Evolutionary conservation across 2,797 vertebrate genomes (phyloP).

Genomic region (Cryptoprocta ferox): DNA sequence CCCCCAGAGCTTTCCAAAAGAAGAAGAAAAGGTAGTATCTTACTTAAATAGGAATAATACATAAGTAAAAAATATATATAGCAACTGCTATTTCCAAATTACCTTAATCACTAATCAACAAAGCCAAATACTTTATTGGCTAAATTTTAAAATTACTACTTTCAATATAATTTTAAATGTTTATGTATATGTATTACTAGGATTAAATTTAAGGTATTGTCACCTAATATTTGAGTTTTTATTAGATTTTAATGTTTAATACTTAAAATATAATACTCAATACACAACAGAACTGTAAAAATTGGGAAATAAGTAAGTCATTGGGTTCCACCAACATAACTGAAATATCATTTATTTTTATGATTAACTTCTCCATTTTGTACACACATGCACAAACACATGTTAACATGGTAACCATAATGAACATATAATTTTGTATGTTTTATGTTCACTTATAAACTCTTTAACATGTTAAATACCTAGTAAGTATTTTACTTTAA

Average conservation of each 20-base stretch:
- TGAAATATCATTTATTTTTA: not conserved
- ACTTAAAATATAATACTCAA: not conserved
- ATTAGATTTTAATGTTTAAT: not conserved
- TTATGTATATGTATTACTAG: not conserved
- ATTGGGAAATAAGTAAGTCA: not conserved
- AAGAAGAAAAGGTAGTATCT: not conserved
- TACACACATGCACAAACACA: not conserved
- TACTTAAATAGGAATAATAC: not conserved
- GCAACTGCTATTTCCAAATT: not conserved
- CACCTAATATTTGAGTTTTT: not conserved
- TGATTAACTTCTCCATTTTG: not conserved
- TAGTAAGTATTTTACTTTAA: not conserved
- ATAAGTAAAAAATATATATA: not conserved
- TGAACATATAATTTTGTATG: not conserved
- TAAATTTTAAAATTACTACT: not conserved
- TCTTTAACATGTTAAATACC: not conserved
- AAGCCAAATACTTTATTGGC: not conserved
- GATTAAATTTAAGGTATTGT: not conserved
- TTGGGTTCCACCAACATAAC: not conserved
- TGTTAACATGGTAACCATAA: not conserved
- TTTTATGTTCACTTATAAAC: not conserved
- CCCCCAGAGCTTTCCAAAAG: not conserved
- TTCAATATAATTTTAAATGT: not conserved
- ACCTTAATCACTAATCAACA: not conserved
- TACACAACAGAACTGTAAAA: not conserved